phyloP scores from a whole-genome alignment of 2,113 vertebrate species.

The Strix aluco region DNA sequence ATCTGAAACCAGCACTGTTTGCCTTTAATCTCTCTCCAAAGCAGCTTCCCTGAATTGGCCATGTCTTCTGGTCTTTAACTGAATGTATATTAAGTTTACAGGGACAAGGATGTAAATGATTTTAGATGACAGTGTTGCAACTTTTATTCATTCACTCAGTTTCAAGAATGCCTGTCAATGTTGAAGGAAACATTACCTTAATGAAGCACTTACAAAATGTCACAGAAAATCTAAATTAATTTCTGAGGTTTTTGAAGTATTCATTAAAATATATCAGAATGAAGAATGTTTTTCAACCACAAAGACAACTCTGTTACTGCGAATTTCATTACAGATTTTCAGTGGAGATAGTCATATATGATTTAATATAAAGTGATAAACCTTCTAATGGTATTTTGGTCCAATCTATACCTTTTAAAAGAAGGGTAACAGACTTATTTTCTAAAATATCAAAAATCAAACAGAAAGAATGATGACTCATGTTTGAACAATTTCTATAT shows the following conservation, averaged over 20 bases:
- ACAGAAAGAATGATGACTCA: background rate
- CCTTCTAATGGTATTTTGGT: background rate
- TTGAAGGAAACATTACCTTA: slow-evolving; percentile 6
- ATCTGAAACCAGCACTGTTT: background rate
- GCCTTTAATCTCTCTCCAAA: background rate
- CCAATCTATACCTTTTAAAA: background rate
- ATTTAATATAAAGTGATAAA: background rate
- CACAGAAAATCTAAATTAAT: slow-evolving; percentile 17
- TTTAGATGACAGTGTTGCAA: background rate
- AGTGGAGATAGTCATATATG: background rate
- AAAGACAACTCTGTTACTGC: background rate
- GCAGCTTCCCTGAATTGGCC: background rate
- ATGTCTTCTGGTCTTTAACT: background rate
- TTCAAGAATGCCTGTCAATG: background rate
- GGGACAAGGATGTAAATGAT: background rate
- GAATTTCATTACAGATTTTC: background rate
- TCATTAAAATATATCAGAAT: slow-evolving; percentile 18
- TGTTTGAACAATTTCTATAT: background rate
- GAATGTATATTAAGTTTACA: background rate
- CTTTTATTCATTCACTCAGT: background rate
- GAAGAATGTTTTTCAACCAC: background rate
- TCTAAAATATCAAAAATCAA: background rate
- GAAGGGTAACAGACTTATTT: background rate
- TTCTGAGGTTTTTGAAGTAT: background rate
- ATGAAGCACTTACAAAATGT: slow-evolving; percentile 13